Conservation (phyloP, 2,888 invertebrate species). For the Agrotis clavis region DNA sequence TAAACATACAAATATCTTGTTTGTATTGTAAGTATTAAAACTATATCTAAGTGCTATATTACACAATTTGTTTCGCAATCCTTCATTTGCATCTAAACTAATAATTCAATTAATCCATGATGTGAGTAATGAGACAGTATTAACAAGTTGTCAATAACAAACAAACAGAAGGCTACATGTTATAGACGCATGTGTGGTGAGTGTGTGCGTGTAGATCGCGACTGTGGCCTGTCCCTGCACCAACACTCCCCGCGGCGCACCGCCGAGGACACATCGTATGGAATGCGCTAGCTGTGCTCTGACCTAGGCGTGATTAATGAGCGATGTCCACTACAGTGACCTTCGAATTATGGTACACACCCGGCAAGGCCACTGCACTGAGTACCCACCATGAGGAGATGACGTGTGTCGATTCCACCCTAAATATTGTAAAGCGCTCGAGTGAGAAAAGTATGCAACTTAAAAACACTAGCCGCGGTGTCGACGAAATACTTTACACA, state of each 20-base stretch:
- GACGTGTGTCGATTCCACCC: slow-evolving; percentile 73
- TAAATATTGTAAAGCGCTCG: slow-evolving; percentile 41
- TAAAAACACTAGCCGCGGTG: background rate
- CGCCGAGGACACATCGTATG: slow-evolving; percentile 49
- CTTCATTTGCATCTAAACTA: slow-evolving; percentile 49
- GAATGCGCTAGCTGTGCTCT: slow-evolving; percentile 78
- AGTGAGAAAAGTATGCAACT: slow-evolving; percentile 3
- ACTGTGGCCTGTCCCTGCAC: slow-evolving; percentile 42
- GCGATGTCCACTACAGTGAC: slow-evolving; percentile 71
- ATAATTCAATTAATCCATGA: slow-evolving; percentile 26
- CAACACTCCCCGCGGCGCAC: slow-evolving; percentile 30
- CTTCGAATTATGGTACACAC: slow-evolving; percentile 51
- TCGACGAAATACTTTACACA: background rate
- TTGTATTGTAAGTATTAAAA: slow-evolving; percentile 6
- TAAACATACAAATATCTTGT: background rate
- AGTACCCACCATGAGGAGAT: slow-evolving; percentile 60
- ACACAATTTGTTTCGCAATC: slow-evolving; percentile 19
- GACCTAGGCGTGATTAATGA: slow-evolving; percentile 78
- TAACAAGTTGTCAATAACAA: slow-evolving; percentile 42
- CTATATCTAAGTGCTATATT: slow-evolving; percentile 28
- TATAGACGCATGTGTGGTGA: slow-evolving; percentile 59
- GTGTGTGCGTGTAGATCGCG: slow-evolving; percentile 58
- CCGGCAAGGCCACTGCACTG: slow-evolving; percentile 67
- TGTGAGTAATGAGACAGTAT: slow-evolving; percentile 26
- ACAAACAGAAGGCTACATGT: slow-evolving; percentile 53